Evolutionary conservation across 2,797 vertebrate species (phyloP), one percentile per base, ranked within the genome.

Genomic region (Menidia menidia): DNA sequence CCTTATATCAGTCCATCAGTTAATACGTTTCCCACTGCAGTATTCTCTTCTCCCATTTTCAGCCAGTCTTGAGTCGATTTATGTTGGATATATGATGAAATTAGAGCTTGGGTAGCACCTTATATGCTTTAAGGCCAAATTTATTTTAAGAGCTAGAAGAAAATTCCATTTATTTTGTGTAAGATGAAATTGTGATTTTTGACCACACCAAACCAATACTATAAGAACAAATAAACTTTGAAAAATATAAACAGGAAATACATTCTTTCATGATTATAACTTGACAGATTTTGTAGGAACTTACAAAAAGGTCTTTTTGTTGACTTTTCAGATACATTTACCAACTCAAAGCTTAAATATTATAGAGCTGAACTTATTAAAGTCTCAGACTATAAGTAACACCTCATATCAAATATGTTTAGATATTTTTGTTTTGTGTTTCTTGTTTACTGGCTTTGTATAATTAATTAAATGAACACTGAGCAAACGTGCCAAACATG

Each of bases 71-170:
- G 4, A 19, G 25, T 60, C 86, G 85, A 91, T 90, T 85, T 89
- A 90, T 91, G 87, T 87, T 77, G 83, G 74, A 83, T 78, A 62
- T 64, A 75, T 50, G 35, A 78, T 83, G 71, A 84, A 84, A 80
- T 78, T 60, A 73, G 16, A 12, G 60, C 75, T 84, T 62, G 59
- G 44, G 64, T 75, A n/a, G 59, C 61, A 44, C 45, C 47, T 57
- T 55, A 80, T 86, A 14, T 86, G 68, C 84, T 90, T 85, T 68
- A 86, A 65, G 80, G 78, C 68, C 72, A 85, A 78, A 88, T 85
- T 89, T 86, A 85, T 90, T 87, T 88, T 82, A 90, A 82, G 75
- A 77, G 85, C 74, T 78, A 70, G 83, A 88, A 82, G 78, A 57
- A 86, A 85, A 89, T 87, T 84, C 79, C 86, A 89, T 86, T 88